Evolutionary conservation across 1,140 invertebrate species (phyloP).

Genomic region (Oreohelix idahoensis): DNA sequence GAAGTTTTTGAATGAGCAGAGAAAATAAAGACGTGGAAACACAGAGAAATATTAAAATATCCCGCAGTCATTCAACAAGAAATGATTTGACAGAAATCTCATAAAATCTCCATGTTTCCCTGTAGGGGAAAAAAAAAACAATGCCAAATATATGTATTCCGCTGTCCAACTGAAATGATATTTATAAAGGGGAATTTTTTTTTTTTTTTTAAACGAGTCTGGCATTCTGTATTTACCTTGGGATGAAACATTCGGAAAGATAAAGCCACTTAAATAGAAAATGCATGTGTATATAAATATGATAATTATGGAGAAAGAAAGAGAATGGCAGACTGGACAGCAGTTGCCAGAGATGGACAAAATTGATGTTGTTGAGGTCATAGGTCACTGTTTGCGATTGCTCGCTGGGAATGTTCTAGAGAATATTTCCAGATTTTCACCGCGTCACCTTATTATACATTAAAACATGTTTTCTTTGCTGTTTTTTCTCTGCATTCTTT

Average conservation of each 20-base stretch:
- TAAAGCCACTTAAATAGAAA: neutral
- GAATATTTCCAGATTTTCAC: too few species aligned
- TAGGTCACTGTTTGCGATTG: neutral
- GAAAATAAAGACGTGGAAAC: neutral
- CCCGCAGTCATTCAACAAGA: neutral
- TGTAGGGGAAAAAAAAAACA: neutral
- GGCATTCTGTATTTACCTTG: neutral
- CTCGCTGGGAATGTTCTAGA: neutral
- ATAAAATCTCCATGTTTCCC: neutral
- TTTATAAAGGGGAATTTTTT: too few species aligned
- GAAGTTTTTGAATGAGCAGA: neutral
- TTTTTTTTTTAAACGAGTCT: neutral
- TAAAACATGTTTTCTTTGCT: too few species aligned
- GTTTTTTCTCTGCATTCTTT: too few species aligned
- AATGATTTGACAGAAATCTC: neutral
- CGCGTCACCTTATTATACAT: too few species aligned
- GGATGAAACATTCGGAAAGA: neutral
- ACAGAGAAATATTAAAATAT: neutral
- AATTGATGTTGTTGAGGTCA: neutral
- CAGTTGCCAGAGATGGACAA: neutral
- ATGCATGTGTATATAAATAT: neutral
- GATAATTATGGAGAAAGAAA: neutral
- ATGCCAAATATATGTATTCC: neutral
- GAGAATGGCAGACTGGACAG: neutral
- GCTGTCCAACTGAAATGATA: neutral